Evolutionary conservation across 2,113 vertebrate genomes (phyloP), one percentile per base, ranked within the genome.

Genomic region (Ochotona curzoniae): DNA sequence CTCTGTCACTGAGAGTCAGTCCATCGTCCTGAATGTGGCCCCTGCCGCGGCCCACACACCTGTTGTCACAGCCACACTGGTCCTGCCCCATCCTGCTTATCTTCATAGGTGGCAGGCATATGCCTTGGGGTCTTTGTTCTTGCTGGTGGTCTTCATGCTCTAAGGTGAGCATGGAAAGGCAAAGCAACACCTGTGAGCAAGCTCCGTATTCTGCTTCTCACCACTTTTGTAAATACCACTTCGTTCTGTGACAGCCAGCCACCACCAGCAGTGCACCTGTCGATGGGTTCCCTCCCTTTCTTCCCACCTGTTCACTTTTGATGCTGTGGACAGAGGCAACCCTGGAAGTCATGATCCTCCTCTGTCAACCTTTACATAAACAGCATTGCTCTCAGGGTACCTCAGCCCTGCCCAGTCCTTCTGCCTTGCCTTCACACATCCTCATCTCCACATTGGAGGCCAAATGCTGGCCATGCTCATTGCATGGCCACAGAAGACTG

Each of bases 221-320:
- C 6, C n/a, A 20, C 57, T 57, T 89, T 81, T n/a, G 74, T 30
- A 3, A 57, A 12, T 7, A 18, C 25, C 23, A 7, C 28, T 25
- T 49, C 67, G n/a, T 11, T 54, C n/a, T 13, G n/a, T 2, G 20
- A 51, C 4, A 4, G 2, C 51, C 9, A 14, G n/a, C 85, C 26
- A 2, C 32, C 25, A 54, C 54, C 14, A 1, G 0, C 13, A 5
- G 23, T 30, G 5, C 9, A 2, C 64, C 44, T 23, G 8, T 35
- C 14, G 38, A 23, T 8, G 1, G 10, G 0, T 63, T 4, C 23
- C 21, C 23, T 69, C 32, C 26, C 8, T 7, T 54, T 8, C 30
- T 67, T 8, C 23, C 38, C 54, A 32, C 4, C 57, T 7, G 1
- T 21, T 25, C 54, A 57, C 54, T 57, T 71, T 75, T 70, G 44